Evolutionary conservation across 2,797 vertebrate genomes (phyloP), one percentile per base, ranked within the genome.

Genomic region (Smutsia temminckii): DNA sequence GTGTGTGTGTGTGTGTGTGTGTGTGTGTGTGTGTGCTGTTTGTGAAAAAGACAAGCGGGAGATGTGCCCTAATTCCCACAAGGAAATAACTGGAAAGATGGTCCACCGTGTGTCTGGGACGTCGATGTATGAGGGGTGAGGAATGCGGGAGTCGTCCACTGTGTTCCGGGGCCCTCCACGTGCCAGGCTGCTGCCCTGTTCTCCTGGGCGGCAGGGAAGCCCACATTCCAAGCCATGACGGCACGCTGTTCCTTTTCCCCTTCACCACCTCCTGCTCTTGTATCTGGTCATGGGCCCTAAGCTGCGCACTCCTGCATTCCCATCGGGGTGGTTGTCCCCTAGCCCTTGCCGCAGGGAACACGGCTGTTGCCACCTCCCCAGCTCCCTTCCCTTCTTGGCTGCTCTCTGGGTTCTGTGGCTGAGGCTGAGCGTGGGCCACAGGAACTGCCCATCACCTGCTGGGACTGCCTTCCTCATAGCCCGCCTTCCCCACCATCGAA

Each of bases 51-150:
- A 75, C 4, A 17, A 25, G 27, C 42, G 49, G 20, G 40, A 37
- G 18, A 37, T 0, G 1, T 1, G 37, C 57, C 37, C 57, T 0
- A 17, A 21, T 21, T 42, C 16, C 57, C 29, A 42, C 75, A 81
- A 84, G 37, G 40, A 85, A 55, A 20, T 63, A 3, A 9, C 18
- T 7, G 32, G 42, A 12, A 53, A 87, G 46, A 23, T 8, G 1
- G 55, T 4, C 2, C 0, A 29, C 17, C 1, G 8, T 8, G 32
- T 7, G 6, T 66, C 46, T n/a, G 18, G 51, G 12, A 27, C 12
- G 18, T 63, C 59, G 27, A 6, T 34, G 21, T 16, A 2, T 4
- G 10, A 49, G 49, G 17, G 18, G 10, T 5, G 14, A 53, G 8
- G 27, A 55, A 61, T 2, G 23, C 40, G 2, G 29, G 49, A 17